phyloP scores from a whole-genome alignment of 2,888 invertebrate species.

The Cordilura impudica region DNA sequence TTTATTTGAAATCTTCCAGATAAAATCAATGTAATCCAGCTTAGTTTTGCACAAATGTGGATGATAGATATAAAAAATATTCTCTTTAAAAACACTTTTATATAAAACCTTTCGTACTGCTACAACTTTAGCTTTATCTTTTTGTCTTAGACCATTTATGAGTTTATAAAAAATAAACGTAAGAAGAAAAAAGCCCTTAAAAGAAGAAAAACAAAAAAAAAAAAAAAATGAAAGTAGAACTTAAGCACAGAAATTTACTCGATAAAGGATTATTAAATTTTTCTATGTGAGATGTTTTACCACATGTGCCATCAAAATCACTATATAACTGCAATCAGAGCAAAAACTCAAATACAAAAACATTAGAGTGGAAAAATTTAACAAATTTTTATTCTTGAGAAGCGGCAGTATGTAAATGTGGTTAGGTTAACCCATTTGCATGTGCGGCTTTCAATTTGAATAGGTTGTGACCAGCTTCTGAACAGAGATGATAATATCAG shows the following conservation, averaged over 20 bases:
- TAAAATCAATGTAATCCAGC: neutral
- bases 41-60: neutral
- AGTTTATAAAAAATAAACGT: neutral
- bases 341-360: neutral
- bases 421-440: no score
- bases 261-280: constrained; percentile 74
- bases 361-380: no score
- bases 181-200: neutral
- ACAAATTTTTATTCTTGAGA: no score
- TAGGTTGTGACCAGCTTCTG: no score
- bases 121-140: neutral
- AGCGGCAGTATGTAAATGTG: no score
- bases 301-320: neutral
- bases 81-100: neutral
- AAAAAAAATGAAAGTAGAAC: neutral
- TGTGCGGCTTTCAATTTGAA: no score
- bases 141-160: neutral
- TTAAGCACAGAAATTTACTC: constrained; percentile 47
- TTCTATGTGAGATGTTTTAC: constrained; percentile 68
- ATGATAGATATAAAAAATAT: neutral
- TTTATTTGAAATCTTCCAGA: no score
- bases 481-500: no score
- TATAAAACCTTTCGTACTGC: neutral
- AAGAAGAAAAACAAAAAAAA: neutral
- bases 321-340: neutral